Conservation (phyloP, 2,113 vertebrate genomes). For the Willisornis vidua region DNA sequence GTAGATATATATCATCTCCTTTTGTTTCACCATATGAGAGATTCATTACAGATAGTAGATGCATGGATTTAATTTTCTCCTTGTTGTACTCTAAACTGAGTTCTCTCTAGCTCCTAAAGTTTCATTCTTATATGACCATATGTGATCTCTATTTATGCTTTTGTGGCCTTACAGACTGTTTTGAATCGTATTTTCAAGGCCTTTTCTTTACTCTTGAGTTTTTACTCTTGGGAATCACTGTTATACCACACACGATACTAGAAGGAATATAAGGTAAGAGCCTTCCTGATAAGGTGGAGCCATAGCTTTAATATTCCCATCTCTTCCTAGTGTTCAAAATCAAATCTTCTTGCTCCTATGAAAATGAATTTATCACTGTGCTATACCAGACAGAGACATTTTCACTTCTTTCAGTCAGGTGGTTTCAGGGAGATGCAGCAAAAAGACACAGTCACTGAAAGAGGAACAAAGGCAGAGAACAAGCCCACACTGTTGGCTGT, state of each 20-base stretch:
- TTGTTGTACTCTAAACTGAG: background rate
- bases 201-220: background rate
- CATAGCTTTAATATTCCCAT: background rate
- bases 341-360: background rate
- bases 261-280: background rate
- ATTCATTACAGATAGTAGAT: background rate
- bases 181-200: background rate
- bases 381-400: background rate
- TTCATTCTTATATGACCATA: background rate
- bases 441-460: background rate
- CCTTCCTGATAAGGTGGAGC: background rate
- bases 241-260: background rate
- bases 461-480: background rate
- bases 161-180: background rate
- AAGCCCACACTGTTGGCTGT: background rate
- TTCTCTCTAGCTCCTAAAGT: background rate
- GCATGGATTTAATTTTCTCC: background rate
- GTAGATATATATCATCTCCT: too few species aligned
- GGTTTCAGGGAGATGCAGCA: background rate
- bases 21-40: background rate
- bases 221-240: background rate
- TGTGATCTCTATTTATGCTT: background rate
- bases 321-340: background rate
- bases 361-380: background rate
- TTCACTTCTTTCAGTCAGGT: background rate